phyloP scores from a whole-genome alignment of 2,797 vertebrate species.

The Chiroxiphia lanceolata region DNA sequence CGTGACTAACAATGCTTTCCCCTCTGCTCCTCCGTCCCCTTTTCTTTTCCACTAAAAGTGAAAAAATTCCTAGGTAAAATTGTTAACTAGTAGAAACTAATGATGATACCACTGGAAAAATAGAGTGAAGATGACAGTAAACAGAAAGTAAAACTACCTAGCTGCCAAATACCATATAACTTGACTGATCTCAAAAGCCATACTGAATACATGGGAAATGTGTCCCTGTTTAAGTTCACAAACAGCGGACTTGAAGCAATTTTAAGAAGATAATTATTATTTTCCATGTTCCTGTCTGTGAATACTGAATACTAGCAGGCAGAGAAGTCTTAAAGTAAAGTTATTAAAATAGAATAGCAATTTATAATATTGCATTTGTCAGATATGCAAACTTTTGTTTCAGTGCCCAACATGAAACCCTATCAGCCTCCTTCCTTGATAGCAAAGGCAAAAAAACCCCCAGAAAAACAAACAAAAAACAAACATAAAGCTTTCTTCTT shows the following conservation, averaged over 20 bases:
- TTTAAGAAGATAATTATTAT: not conserved
- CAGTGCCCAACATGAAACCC: not conserved
- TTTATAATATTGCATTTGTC: not conserved
- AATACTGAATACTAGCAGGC: not conserved
- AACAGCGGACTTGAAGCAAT: not conserved
- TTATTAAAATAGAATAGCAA: not conserved
- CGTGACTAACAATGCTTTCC: rapidly evolving
- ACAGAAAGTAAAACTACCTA: not conserved
- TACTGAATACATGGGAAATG: not conserved
- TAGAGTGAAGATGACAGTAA: not conserved
- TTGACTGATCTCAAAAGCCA: not conserved
- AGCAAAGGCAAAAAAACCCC: not conserved
- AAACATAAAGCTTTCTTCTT: not conserved
- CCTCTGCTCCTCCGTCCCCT: rapidly evolving
- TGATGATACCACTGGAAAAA: not conserved
- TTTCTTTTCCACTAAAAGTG: not conserved
- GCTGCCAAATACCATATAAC: not conserved
- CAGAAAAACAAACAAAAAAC: not conserved
- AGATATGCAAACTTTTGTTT: not conserved
- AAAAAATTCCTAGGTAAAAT: not conserved
- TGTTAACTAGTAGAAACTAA: not conserved
- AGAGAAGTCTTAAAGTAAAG: not conserved
- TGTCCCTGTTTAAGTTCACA: not conserved
- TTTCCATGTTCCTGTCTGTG: not conserved
- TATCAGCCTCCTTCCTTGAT: not conserved